These are phyloP conservation scores for Antheraea yamamai DNA, from an alignment of 2,888 invertebrate species.

Conservation along the genomic window DNA sequence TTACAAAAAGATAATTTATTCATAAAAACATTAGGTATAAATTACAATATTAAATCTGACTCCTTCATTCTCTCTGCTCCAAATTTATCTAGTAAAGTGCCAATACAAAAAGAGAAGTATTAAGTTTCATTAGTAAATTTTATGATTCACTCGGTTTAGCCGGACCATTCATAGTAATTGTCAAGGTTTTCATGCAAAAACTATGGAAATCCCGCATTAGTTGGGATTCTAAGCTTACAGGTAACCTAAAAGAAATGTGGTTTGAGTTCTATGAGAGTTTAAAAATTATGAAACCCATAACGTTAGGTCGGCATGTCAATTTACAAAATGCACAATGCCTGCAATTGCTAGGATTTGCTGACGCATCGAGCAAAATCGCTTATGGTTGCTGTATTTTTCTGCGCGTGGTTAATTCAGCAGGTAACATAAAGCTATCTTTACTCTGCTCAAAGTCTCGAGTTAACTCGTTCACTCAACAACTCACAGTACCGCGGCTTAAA, in stretches of 20 bases:
- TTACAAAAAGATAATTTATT: conserved; percentile 23
- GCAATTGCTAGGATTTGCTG: conserved; percentile 28
- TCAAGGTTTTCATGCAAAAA: conserved; percentile 17
- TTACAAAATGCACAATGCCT: not conserved
- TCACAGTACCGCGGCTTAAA: conserved; percentile 29
- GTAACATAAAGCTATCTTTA: conserved; percentile 21
- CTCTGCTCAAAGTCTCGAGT: conserved; percentile 28
- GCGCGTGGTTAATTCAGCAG: conserved; percentile 21
- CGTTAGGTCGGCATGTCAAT: not conserved
- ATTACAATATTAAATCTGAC: conserved; percentile 21
- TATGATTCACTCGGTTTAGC: conserved; percentile 28
- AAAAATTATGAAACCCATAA: not conserved
- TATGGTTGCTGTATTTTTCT: conserved; percentile 24
- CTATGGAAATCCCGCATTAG: conserved; percentile 15
- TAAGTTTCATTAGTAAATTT: conserved; percentile 25
- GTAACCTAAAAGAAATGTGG: not conserved
- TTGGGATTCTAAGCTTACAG: conserved; percentile 2
- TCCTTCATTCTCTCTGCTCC: conserved; percentile 23
- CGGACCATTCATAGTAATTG: conserved; percentile 25
- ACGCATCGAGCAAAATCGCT: conserved; percentile 25
- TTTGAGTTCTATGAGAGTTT: not conserved
- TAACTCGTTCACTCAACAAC: conserved; percentile 17
- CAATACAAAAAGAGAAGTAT: conserved; percentile 11
- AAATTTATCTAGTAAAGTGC: conserved; percentile 12
- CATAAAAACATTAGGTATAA: conserved; percentile 25